A percentile compares a stretch with the other conserved stretches of the same genome.
These are phyloP conservation scores for Chloroceryle inda DNA, from an alignment of 2,797 vertebrate species.

Conservation along the genomic window DNA sequence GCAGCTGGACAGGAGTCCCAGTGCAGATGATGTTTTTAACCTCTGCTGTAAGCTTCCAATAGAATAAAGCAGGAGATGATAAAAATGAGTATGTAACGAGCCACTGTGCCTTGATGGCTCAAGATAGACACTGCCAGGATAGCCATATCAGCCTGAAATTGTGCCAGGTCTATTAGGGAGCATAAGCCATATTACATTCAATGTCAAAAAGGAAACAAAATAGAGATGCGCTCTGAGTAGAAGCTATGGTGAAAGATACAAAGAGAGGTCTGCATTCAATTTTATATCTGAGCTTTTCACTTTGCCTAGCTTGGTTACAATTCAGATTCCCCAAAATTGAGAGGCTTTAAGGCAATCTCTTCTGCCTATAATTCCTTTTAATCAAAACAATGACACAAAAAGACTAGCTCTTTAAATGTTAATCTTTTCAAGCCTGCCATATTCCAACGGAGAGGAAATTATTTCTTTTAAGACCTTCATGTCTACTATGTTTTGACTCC, in stretches of 20 bases:
- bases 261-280: background rate
- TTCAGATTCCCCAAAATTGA: background rate
- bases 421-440: background rate
- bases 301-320: background rate
- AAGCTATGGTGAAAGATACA: background rate
- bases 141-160: background rate
- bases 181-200: background rate
- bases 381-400: background rate
- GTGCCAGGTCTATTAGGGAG: background rate
- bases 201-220: slow-evolving; percentile 20
- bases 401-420: background rate
- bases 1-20: slow-evolving; percentile 29
- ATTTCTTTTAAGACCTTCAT: background rate
- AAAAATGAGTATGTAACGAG: background rate
- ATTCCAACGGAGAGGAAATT: background rate
- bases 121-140: slow-evolving; percentile 40
- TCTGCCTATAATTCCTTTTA: background rate
- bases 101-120: background rate
- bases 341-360: background rate
- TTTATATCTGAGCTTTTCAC: background rate
- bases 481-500: background rate
- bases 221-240: background rate
- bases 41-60: slow-evolving; percentile 27
- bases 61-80: background rate
- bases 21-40: slow-evolving; percentile 39